Percentiles rank a stretch among this genome's conserved stretches.
These are phyloP conservation scores for Philereme transversata DNA, from an alignment of 2,888 invertebrate species.

Conservation along the genomic window DNA sequence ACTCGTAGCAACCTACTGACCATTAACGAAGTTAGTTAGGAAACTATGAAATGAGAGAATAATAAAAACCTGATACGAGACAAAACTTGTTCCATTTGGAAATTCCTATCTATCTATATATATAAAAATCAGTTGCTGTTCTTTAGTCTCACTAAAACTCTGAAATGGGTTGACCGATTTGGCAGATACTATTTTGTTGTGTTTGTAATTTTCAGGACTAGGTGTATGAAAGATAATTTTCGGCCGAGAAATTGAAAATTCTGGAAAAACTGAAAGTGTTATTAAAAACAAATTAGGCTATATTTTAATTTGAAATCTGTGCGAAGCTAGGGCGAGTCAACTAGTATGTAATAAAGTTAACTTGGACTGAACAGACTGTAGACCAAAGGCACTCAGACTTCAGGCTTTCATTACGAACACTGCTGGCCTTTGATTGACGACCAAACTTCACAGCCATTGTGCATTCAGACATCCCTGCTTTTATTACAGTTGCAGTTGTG, in stretches of 20 bases:
- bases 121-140: too few species aligned
- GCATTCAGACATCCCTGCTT: constrained; percentile 18
- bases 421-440: constrained; percentile 33
- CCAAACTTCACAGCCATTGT: constrained; percentile 33
- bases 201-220: too few species aligned
- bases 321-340: too few species aligned
- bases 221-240: too few species aligned
- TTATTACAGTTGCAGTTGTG: constrained; percentile 10
- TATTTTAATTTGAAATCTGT: too few species aligned
- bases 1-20: not conserved
- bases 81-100: constrained; percentile 4
- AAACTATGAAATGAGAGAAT: constrained; percentile 1
- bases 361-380: constrained; percentile 9
- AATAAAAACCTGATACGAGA: constrained; percentile 1
- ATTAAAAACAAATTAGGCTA: too few species aligned
- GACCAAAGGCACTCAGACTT: constrained; percentile 1
- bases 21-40: not conserved
- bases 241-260: too few species aligned
- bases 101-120: not conserved
- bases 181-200: too few species aligned
- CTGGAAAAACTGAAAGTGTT: too few species aligned
- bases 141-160: too few species aligned
- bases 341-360: constrained; percentile 16
- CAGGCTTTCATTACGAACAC: constrained; percentile 29
- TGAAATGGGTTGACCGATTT: too few species aligned